Percentiles rank a stretch among this genome's conserved stretches.
Conservation (phyloP, 2,113 vertebrate species). For the Mormyrus lacerda region DNA sequence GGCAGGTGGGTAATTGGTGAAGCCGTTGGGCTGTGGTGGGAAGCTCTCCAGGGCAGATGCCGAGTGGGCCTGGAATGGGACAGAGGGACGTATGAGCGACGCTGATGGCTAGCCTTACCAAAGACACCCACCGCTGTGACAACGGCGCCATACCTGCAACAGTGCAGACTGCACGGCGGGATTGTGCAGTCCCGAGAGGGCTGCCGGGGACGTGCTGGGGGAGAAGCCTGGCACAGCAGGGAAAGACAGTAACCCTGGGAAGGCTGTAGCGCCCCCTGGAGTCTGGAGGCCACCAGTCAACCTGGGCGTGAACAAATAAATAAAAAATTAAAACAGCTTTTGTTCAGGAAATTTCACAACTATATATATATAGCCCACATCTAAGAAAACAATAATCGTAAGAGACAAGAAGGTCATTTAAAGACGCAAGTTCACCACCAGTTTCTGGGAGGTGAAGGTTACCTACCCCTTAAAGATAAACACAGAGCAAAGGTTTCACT, state of each 20-base stretch:
- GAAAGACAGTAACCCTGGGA: constrained; percentile 84
- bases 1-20: constrained; percentile 76
- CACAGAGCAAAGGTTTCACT: neutral
- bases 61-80: constrained; percentile 69
- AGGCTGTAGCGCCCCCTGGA: constrained; percentile 69
- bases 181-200: constrained; percentile 80
- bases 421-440: neutral
- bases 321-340: neutral
- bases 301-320: constrained; percentile 49
- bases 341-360: neutral
- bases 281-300: constrained; percentile 77
- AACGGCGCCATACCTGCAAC: constrained; percentile 69
- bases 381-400: neutral
- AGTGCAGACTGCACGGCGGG: constrained; percentile 78
- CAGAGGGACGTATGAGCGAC: neutral
- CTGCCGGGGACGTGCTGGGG: constrained; percentile 69
- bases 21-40: constrained; percentile 78
- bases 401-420: neutral
- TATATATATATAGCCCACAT: neutral
- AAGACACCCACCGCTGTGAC: no score
- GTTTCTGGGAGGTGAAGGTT: neutral
- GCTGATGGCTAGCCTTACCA: neutral
- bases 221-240: constrained; percentile 85
- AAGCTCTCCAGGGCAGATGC: constrained; percentile 80
- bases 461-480: neutral